Conservation (phyloP, 2,888 invertebrate genomes). For the Noctua janthina region DNA sequence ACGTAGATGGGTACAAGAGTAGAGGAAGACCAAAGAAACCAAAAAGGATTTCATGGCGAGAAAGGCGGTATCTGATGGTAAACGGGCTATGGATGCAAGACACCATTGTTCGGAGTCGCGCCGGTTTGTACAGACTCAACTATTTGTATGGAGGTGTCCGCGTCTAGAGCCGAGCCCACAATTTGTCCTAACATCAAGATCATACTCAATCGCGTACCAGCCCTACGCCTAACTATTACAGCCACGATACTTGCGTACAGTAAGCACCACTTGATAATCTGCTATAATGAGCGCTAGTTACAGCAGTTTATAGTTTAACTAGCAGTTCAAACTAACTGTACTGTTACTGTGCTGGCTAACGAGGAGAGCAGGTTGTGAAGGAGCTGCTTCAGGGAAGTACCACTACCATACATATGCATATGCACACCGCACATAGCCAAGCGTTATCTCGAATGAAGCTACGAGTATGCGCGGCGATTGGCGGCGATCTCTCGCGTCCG, state of each 20-base stretch:
- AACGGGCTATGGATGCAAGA: too few relatives aligned
- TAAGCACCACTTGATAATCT: conserved; percentile 1
- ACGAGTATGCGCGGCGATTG: too few relatives aligned
- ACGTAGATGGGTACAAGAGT: too few relatives aligned
- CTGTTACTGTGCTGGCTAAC: neutral
- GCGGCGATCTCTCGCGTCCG: too few relatives aligned
- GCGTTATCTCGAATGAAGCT: too few relatives aligned
- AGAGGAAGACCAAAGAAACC: too few relatives aligned
- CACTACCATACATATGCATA: neutral
- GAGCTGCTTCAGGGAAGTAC: neutral
- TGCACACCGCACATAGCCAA: too few relatives aligned
- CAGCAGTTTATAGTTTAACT: conserved; percentile 6
- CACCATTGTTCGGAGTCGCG: too few relatives aligned
- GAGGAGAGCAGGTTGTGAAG: neutral
- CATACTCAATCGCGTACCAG: neutral
- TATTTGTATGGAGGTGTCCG: neutral
- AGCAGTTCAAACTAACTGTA: conserved; percentile 23
- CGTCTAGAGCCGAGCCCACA: neutral
- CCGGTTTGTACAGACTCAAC: too few relatives aligned
- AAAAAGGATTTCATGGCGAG: too few relatives aligned
- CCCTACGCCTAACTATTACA: neutral
- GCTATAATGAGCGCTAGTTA: conserved; percentile 16
- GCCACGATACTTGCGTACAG: conserved; percentile 3
- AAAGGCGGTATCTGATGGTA: too few relatives aligned
- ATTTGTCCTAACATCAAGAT: neutral